Percentiles rank a stretch among this genome's conserved stretches.
Conservation (phyloP, 2,888 invertebrate genomes). For the Calliphora vomitoria region DNA sequence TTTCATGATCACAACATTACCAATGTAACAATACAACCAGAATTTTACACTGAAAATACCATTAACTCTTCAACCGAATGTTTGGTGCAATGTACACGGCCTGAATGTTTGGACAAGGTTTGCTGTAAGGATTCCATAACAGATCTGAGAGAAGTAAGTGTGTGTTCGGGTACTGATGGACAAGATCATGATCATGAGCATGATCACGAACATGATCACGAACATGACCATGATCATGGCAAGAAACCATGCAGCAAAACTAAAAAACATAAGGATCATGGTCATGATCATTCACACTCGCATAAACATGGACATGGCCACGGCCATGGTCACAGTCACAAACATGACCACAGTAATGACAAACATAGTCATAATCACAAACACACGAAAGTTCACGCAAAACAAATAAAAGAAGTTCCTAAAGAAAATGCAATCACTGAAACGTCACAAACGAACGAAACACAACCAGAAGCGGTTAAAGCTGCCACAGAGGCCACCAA, state of each 20-base stretch:
- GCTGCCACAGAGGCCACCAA: background rate
- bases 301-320: slow-evolving; percentile 28
- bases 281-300: background rate
- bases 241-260: slow-evolving; percentile 51
- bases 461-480: background rate
- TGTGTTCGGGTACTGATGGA: slow-evolving; percentile 72
- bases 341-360: background rate
- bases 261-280: slow-evolving; percentile 16
- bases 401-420: slow-evolving; percentile 40
- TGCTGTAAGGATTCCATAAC: slow-evolving; percentile 81
- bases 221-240: slow-evolving; percentile 40
- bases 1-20: slow-evolving; percentile 93
- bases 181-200: slow-evolving; percentile 25
- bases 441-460: background rate
- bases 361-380: slow-evolving; percentile 15
- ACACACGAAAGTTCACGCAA: background rate
- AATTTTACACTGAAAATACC: slow-evolving; percentile 86
- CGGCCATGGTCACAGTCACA: slow-evolving; percentile 14
- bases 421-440: background rate
- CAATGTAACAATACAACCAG: slow-evolving; percentile 94
- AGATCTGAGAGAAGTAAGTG: slow-evolving; percentile 79
- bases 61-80: slow-evolving; percentile 79
- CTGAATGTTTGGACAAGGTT: slow-evolving; percentile 82
- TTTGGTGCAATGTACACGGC: slow-evolving; percentile 80
- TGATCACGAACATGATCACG: slow-evolving; percentile 23